Percentiles rank a stretch among this genome's conserved stretches.
Evolutionary conservation across 2,888 invertebrate genomes (phyloP).

Genomic region (Laspeyria flexula): DNA sequence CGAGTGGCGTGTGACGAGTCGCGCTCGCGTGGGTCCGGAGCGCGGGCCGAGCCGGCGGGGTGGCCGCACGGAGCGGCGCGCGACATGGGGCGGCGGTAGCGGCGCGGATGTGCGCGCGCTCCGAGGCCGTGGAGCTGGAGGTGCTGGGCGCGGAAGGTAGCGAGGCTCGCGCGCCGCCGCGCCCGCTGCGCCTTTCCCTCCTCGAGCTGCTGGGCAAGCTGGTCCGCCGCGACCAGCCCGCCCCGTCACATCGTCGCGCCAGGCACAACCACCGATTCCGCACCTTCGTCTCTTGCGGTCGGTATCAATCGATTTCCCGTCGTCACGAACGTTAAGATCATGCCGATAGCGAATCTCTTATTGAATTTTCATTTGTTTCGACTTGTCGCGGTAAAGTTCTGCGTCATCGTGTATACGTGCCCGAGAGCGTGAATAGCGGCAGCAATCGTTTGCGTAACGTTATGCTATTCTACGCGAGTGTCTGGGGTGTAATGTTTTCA

Average conservation of each 20-base stretch:
- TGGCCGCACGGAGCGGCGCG: conserved; percentile 79
- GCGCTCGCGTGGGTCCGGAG: conserved; percentile 47
- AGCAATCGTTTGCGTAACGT: conserved; percentile 43
- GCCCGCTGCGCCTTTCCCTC: conserved; percentile 89
- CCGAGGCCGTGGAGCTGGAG: conserved; percentile 92
- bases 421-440: conserved; percentile 28
- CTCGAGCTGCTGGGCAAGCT: conserved; percentile 88
- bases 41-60: conserved; percentile 61
- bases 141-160: conserved; percentile 92
- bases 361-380: conserved; percentile 37
- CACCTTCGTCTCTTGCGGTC: conserved; percentile 83
- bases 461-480: conserved; percentile 24
- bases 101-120: conserved; percentile 92
- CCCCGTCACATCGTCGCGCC: conserved; percentile 72
- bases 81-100: conserved; percentile 90
- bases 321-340: conserved; percentile 19
- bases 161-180: conserved; percentile 90
- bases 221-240: conserved; percentile 83
- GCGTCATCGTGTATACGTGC: conserved; percentile 42
- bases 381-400: conserved; percentile 37
- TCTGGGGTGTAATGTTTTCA: conserved; percentile 29
- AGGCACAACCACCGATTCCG: conserved; percentile 86
- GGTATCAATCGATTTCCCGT: conserved; percentile 55
- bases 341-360: conserved; percentile 29
- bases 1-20: conserved; percentile 55